Conservation (phyloP, 2,797 vertebrate genomes). For the Triplophysa bombifrons region DNA sequence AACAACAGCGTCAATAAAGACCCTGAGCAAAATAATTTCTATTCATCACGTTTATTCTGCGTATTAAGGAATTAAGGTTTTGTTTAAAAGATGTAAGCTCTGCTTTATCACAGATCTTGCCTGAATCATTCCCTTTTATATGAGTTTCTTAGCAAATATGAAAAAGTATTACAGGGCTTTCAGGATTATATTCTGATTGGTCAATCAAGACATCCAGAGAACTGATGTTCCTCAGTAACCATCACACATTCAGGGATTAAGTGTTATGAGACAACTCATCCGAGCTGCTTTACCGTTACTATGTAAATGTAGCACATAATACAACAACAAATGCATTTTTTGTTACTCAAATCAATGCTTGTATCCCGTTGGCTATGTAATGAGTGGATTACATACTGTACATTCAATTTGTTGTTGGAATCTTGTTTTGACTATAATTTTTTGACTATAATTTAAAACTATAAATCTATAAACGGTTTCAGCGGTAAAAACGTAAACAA, state of each 20-base stretch:
- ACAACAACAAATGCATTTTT: not conserved
- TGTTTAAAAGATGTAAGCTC: slow-evolving; percentile 11
- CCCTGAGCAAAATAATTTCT: not conserved
- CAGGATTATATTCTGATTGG: not conserved
- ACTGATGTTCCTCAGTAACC: not conserved
- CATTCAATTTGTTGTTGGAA: too few species aligned
- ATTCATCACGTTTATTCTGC: slow-evolving; percentile 2
- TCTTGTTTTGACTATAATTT: too few species aligned
- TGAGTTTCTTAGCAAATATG: not conserved
- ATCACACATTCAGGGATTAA: not conserved
- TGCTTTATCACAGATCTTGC: slow-evolving; percentile 4
- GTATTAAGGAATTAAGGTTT: not conserved
- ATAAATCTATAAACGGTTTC: too few species aligned
- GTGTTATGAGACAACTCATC: not conserved
- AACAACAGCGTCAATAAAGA: not conserved
- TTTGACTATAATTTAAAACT: too few species aligned
- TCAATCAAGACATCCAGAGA: not conserved
- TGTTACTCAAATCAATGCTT: not conserved
- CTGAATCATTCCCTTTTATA: not conserved
- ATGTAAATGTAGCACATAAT: not conserved
- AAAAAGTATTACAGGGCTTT: not conserved
- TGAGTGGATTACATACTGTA: not conserved
- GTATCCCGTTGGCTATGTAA: not conserved
- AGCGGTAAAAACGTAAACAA: too few species aligned
- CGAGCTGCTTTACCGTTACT: not conserved